phyloP scores from a whole-genome alignment of 2,113 vertebrate genomes.

The Antechinus flavipes region DNA sequence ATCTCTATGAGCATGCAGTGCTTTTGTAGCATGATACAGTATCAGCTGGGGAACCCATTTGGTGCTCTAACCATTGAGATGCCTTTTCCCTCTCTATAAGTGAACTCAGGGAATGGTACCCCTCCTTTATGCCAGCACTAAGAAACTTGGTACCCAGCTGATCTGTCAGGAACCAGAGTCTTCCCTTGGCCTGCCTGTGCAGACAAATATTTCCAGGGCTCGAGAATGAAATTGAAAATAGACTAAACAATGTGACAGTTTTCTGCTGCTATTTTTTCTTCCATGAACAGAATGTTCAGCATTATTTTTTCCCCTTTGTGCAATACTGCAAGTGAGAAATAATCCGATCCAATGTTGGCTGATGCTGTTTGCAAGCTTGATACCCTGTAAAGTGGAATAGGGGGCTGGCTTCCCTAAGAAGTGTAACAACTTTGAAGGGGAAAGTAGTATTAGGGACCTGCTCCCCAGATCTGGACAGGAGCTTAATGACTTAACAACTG shows the following conservation, averaged over 20 bases:
- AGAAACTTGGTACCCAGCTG: fast-evolving
- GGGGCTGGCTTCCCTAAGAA: background rate
- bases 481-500: background rate
- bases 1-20: background rate
- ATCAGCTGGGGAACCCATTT: background rate
- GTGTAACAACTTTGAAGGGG: background rate
- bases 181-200: slow-evolving; percentile 49
- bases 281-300: slow-evolving; percentile 80
- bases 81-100: background rate
- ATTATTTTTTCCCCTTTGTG: slow-evolving; percentile 75
- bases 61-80: background rate
- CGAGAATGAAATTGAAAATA: slow-evolving; percentile 78
- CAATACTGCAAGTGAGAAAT: slow-evolving; percentile 69
- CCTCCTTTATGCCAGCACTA: background rate
- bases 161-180: background rate
- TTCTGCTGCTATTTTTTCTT: slow-evolving; percentile 81
- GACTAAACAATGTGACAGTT: slow-evolving; percentile 79
- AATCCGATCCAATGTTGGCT: slow-evolving; percentile 65
- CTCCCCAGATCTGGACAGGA: background rate
- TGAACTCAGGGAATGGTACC: background rate
- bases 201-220: slow-evolving; percentile 69
- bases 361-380: slow-evolving; percentile 38
- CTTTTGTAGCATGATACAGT: background rate
- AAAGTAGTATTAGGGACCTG: background rate
- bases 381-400: slow-evolving; percentile 25